Evolutionary conservation across 2,113 vertebrate species (phyloP).

Genomic region (Felis chaus): DNA sequence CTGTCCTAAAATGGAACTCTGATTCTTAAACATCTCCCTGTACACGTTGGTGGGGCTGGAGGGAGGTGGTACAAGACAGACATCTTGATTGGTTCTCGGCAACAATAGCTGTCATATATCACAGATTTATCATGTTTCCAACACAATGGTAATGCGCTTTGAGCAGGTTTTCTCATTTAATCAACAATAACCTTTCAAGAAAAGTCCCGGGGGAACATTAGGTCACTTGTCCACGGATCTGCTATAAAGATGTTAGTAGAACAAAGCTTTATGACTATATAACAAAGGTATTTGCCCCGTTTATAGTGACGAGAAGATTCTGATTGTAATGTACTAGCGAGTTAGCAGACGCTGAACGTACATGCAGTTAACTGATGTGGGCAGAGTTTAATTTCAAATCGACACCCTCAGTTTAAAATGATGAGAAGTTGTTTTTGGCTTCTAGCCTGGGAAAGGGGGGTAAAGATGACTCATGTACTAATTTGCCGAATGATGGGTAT

Average conservation of each 20-base stretch:
- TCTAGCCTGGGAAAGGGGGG: conserved; percentile 47
- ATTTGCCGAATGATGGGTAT: conserved; percentile 47
- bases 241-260: conserved; percentile 53
- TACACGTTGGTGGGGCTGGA: neutral
- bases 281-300: conserved; percentile 19
- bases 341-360: conserved; percentile 4
- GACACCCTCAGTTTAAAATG: conserved; percentile 49
- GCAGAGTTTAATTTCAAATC: conserved; percentile 41
- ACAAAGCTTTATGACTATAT: conserved; percentile 22
- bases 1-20: neutral
- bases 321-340: conserved; percentile 45
- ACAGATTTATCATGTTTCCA: neutral
- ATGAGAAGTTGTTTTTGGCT: conserved; percentile 51
- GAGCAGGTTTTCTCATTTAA: conserved; percentile 16
- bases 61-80: neutral
- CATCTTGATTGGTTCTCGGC: neutral
- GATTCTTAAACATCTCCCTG: neutral
- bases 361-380: conserved; percentile 53
- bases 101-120: neutral
- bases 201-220: neutral
- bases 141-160: neutral
- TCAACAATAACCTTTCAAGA: neutral
- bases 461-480: conserved; percentile 61
- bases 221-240: neutral
- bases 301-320: conserved; percentile 31